Base-by-base conservation (phyloP, 1,140 invertebrate genomes). In the Phymorhynchus buccinoides region DNA sequence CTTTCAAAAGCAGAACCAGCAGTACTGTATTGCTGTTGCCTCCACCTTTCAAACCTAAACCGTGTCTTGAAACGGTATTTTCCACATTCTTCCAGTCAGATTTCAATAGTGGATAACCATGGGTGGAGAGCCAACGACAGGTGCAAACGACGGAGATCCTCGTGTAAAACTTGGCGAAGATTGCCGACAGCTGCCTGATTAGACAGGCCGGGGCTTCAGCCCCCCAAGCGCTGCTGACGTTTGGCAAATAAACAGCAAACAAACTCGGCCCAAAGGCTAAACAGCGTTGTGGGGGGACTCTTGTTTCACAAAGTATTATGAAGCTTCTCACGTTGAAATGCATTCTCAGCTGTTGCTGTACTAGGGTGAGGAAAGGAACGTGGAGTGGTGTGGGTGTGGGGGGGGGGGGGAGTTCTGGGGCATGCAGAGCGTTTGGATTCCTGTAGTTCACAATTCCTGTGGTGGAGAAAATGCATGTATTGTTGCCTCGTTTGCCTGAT, bases 241-340 rank as follows among this genome's bases (percentile, higher is more conserved):
- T 62, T 62, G 14, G 56, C 56, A 27, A 62, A 62, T 62, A 62
- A 62, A 62, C 56, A 62, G 56, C 56, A 62, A n/a, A 62, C 56
- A 62, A 62, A 62, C 1, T 62, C n/a, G n/a, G n/a, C n/a, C 22
- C 12, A 62, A 62, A 62, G 0, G 22, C 12, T 27, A 62, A 62
- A 0, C 1, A 2, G 48, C 12, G 48, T n/a, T n/a, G n/a, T 27
- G 18, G 1, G 22, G 22, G 56, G 22, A 6, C 56, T 22, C 12
- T 4, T 62, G 12, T 62, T 62, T 62, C 56, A 62, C 14, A 62
- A n/a, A 62, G 56, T 62, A 27, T 52, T 62, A 62, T 62, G 56
- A 62, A 62, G 56, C 56, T 22, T 27, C 56, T 62, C 12, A 14
- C 22, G 56, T n/a, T 62, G 56, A 27, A 62, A 52, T 27, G 56